Percentiles rank a stretch among this genome's conserved stretches.
These are phyloP conservation scores for Crematogaster levior DNA, from an alignment of 2,888 invertebrate genomes.

Conservation along the genomic window DNA sequence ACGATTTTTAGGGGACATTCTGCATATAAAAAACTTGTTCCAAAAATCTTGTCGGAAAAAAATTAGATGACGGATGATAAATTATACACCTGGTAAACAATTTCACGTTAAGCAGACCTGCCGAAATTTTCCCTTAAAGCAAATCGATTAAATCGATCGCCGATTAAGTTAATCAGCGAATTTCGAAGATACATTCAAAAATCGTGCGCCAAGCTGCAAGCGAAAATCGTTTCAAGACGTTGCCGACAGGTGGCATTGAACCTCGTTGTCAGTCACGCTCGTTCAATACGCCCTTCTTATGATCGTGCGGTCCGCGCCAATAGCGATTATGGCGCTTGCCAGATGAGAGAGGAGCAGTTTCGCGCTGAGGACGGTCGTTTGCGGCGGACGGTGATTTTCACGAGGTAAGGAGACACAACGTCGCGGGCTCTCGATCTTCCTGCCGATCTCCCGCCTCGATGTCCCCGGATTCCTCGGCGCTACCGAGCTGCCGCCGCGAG, in stretches of 20 bases:
- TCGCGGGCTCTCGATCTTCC: not conserved
- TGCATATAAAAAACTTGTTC: too few species aligned
- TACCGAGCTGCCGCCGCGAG: not conserved
- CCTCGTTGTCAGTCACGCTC: not conserved
- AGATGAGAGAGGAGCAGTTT: conserved; percentile 72
- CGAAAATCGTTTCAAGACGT: conserved; percentile 16
- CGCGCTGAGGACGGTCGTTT: conserved; percentile 60
- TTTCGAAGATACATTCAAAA: too few species aligned
- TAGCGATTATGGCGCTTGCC: conserved; percentile 72
- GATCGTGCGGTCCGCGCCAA: conserved; percentile 58
- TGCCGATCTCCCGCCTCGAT: not conserved
- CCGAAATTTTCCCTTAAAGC: too few species aligned
- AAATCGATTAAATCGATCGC: too few species aligned
- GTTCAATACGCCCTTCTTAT: conserved; percentile 2
- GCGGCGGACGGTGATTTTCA: conserved; percentile 52
- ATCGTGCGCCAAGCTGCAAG: too few species aligned
- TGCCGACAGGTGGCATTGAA: conserved; percentile 52
- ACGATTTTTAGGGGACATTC: too few species aligned
- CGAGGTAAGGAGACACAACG: conserved; percentile 63
- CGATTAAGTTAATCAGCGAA: too few species aligned
- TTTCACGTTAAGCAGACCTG: too few species aligned
- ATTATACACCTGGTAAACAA: too few species aligned
- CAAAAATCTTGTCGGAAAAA: too few species aligned
- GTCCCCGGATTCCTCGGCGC: not conserved
- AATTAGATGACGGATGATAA: too few species aligned